Conservation (phyloP, 2,113 vertebrate genomes). For the Tragelaphus imberbis region DNA sequence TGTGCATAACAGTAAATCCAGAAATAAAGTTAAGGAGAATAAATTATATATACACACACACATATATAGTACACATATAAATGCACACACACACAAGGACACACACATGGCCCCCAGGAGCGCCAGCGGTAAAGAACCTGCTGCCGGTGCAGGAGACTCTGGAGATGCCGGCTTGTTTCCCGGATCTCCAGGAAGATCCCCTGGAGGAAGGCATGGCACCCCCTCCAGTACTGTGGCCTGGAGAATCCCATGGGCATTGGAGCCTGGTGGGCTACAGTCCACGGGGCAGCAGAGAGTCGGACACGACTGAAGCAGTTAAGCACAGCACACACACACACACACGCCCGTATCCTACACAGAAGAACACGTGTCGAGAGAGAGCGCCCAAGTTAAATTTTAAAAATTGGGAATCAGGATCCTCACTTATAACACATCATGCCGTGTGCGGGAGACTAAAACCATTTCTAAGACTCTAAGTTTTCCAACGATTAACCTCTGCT, state of each 20-base stretch:
- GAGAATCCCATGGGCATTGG: not conserved
- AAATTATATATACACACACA: not conserved
- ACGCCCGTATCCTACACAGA: not conserved
- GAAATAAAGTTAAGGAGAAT: not conserved
- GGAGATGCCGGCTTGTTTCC: not conserved
- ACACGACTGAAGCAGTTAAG: not conserved
- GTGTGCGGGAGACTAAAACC: not conserved
- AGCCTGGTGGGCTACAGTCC: not conserved
- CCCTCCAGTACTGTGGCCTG: not conserved
- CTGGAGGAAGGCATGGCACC: not conserved
- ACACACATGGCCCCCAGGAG: not conserved
- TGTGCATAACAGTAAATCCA: not conserved
- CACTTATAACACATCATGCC: not conserved
- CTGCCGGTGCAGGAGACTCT: not conserved
- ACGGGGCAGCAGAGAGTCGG: fast-evolving
- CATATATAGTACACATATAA: not conserved
- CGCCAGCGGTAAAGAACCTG: fast-evolving
- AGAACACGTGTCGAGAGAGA: not conserved
- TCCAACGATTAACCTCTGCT: not conserved
- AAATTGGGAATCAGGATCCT: not conserved
- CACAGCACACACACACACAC: not conserved
- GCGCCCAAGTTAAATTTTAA: not conserved
- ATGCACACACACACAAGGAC: not conserved
- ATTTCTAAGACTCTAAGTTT: not conserved
- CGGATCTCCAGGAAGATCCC: not conserved